Evolutionary conservation across 2,797 vertebrate genomes (phyloP).

Genomic region (Chaetophractus vellerosus): DNA sequence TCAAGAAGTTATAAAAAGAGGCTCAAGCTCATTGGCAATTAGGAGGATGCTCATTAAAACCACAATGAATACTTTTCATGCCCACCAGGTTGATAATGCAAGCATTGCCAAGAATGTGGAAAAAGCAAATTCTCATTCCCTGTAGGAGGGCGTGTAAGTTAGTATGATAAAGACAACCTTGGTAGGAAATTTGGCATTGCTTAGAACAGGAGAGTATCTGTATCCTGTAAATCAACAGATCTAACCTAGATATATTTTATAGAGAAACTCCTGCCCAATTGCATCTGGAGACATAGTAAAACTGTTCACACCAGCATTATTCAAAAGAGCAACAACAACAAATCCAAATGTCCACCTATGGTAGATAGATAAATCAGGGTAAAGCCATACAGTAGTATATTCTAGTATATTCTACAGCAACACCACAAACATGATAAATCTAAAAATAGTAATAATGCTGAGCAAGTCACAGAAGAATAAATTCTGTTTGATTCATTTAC

Average conservation of each 20-base stretch:
- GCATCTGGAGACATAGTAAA: neutral
- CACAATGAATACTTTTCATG: neutral
- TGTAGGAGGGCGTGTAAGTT: neutral
- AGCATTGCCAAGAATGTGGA: neutral
- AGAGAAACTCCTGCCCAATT: neutral
- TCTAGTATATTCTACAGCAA: neutral
- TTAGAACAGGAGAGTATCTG: neutral
- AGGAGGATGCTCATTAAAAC: neutral
- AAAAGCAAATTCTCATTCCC: neutral
- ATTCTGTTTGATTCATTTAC: slow-evolving; percentile 7
- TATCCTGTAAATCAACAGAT: neutral
- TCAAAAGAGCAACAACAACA: neutral
- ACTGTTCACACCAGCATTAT: neutral
- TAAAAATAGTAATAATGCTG: neutral
- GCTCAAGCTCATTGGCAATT: neutral
- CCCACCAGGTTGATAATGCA: neutral
- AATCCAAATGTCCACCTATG: neutral
- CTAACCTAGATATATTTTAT: neutral
- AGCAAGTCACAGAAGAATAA: neutral
- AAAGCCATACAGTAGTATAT: neutral
- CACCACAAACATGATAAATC: neutral
- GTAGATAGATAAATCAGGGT: neutral
- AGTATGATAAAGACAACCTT: neutral
- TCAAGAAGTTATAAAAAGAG: neutral
- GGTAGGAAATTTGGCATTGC: neutral